phyloP scores from a whole-genome alignment of 2,797 vertebrate genomes.

The Poecilia wingei region DNA sequence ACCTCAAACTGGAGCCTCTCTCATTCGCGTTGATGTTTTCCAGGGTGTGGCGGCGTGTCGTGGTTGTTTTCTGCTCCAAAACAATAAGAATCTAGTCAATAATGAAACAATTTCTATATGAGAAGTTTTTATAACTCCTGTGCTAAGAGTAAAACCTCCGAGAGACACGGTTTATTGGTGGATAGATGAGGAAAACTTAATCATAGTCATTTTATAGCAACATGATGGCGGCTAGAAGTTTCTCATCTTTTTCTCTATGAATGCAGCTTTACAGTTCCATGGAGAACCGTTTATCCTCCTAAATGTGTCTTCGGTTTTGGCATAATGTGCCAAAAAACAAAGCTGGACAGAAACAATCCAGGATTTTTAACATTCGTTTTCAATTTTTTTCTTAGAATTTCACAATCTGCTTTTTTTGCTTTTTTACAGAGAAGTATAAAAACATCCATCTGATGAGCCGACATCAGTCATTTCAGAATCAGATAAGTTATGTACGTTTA shows the following conservation, averaged over 20 bases:
- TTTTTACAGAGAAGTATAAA: slow-evolving; percentile 33
- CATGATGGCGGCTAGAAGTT: background rate
- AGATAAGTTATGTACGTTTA: slow-evolving; percentile 43
- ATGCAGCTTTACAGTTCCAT: background rate
- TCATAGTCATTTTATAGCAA: background rate
- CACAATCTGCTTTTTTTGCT: slow-evolving; percentile 54
- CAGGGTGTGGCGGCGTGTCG: background rate
- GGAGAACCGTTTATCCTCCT: background rate
- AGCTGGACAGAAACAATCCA: slow-evolving; percentile 4
- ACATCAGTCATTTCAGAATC: background rate
- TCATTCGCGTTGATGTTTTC: background rate
- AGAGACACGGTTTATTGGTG: background rate
- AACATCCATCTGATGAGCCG: slow-evolving; percentile 27
- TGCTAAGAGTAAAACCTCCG: background rate
- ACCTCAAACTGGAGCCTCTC: background rate
- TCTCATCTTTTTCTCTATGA: background rate
- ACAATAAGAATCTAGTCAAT: background rate
- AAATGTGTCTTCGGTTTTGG: background rate
- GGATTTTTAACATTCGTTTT: slow-evolving; percentile 32
- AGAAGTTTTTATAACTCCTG: background rate
- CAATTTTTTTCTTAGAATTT: slow-evolving; percentile 45
- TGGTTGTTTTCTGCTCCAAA: background rate
- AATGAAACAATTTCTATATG: background rate
- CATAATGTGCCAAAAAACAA: background rate
- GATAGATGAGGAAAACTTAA: background rate